These are phyloP conservation scores for Eretmochelys imbricata DNA, from an alignment of 2,113 vertebrate species.

Conservation along the genomic window DNA sequence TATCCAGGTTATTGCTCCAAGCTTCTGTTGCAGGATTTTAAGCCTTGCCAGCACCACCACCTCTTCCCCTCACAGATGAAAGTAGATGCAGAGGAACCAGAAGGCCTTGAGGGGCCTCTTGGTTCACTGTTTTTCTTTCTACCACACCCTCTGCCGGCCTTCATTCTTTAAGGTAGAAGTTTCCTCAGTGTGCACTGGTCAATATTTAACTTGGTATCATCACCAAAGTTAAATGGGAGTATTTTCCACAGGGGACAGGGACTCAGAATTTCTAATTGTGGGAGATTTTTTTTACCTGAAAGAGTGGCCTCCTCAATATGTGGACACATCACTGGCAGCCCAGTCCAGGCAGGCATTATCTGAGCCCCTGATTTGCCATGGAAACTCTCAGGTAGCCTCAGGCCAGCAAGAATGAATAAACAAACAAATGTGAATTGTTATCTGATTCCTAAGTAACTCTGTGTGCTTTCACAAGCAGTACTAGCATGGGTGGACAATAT, in stretches of 20 bases:
- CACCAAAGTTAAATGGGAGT: not conserved
- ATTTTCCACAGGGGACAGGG: not conserved
- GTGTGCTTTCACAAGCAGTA: not conserved
- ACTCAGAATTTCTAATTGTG: not conserved
- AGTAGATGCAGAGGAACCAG: not conserved
- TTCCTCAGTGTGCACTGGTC: not conserved
- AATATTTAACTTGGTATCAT: not conserved
- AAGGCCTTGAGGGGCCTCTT: not conserved
- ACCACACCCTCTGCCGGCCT: rapidly evolving
- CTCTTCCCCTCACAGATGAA: not conserved
- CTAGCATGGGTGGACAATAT: not conserved
- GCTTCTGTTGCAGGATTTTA: not conserved
- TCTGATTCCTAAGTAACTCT: not conserved
- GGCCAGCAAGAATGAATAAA: not conserved
- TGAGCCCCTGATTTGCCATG: not conserved
- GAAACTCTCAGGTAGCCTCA: not conserved
- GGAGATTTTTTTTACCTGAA: not conserved
- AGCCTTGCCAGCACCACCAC: not conserved
- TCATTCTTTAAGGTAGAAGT: not conserved
- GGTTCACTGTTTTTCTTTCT: not conserved
- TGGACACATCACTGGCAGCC: not conserved
- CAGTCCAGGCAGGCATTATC: not conserved
- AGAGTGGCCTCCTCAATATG: not conserved
- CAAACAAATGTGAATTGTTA: not conserved
- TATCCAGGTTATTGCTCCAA: not conserved